Evolutionary conservation across 2,888 invertebrate genomes (phyloP).

Genomic region (Pasiphila rectangulata): DNA sequence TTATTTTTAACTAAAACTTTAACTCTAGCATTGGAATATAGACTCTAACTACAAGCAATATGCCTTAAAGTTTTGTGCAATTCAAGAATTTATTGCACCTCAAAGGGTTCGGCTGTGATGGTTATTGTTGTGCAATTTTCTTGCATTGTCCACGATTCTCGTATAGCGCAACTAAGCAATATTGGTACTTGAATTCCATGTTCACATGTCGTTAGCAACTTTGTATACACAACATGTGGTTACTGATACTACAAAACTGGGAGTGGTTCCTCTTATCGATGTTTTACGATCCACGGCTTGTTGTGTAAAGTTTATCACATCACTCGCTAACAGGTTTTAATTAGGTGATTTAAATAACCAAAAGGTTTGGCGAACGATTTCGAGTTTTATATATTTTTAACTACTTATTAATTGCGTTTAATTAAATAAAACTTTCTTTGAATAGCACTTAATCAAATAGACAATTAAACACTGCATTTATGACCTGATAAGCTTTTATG

Average conservation of each 20-base stretch:
- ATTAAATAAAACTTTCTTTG: constrained; percentile 21
- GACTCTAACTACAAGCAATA: constrained; percentile 29
- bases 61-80: constrained; percentile 38
- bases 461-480: constrained; percentile 22
- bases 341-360: not conserved
- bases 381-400: constrained; percentile 14
- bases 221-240: constrained; percentile 12
- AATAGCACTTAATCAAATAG: constrained; percentile 22
- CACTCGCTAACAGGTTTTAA: constrained; percentile 13
- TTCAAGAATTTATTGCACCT: constrained; percentile 73
- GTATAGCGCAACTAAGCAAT: constrained; percentile 12
- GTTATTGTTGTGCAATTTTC: constrained; percentile 77
- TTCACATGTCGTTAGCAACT: constrained; percentile 10
- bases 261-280: constrained; percentile 5
- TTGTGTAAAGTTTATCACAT: not conserved
- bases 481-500: constrained; percentile 22
- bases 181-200: constrained; percentile 37
- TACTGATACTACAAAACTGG: not conserved
- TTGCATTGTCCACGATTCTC: constrained; percentile 53
- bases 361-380: not conserved
- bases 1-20: constrained; percentile 43
- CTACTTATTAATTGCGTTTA: constrained; percentile 13
- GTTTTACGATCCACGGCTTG: constrained; percentile 4
- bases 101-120: constrained; percentile 74
- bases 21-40: constrained; percentile 12